Evolutionary conservation across 2,888 invertebrate genomes (phyloP).

Genomic region (Periphyllus acericola): DNA sequence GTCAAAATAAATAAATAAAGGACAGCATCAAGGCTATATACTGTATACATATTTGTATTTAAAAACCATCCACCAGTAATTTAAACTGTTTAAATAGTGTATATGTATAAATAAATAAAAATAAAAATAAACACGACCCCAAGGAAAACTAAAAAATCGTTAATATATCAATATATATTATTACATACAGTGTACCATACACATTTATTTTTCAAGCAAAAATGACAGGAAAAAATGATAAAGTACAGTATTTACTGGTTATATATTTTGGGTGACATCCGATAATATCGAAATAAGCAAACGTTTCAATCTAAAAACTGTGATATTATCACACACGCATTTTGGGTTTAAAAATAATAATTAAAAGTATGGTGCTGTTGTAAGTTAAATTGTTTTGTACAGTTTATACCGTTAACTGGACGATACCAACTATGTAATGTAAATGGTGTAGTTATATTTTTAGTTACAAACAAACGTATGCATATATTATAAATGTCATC

Average conservation of each 20-base stretch:
- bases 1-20: conserved; percentile 18
- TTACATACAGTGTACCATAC: not conserved
- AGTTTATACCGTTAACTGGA: no score
- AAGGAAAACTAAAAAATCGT: not conserved
- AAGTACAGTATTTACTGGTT: not conserved
- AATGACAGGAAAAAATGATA: not conserved
- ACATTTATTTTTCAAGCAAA: not conserved
- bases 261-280: not conserved
- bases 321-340: not conserved
- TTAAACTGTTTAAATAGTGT: conserved; percentile 7
- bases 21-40: not conserved
- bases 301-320: not conserved
- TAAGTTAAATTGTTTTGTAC: not conserved
- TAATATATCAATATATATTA: not conserved
- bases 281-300: not conserved
- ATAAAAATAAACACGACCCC: not conserved
- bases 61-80: not conserved
- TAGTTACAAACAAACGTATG: conserved; percentile 10
- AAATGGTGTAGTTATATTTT: conserved; percentile 7
- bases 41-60: conserved; percentile 8
- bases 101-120: not conserved
- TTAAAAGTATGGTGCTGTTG: not conserved
- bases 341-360: not conserved
- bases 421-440: not conserved
- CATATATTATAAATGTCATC: not conserved